A percentile compares a stretch with the other conserved stretches of the same genome.
phyloP scores from a whole-genome alignment of 2,888 invertebrate species.

The Torymus tubicola region DNA sequence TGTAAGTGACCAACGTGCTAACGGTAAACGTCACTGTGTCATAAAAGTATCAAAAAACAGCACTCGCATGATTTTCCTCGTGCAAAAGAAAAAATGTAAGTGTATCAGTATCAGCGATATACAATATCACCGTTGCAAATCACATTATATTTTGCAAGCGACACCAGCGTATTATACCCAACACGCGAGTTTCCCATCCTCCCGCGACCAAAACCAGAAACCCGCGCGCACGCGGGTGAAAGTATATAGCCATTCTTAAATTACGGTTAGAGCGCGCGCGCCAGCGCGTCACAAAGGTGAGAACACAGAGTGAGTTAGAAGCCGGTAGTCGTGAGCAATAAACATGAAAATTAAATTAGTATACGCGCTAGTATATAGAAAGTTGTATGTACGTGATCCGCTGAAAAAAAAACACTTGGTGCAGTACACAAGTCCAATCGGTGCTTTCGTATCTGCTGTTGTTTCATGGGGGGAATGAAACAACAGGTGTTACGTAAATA shows the following conservation, averaged over 20 bases:
- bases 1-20: too few species aligned
- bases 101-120: not conserved
- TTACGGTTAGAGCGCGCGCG: constrained; percentile 32
- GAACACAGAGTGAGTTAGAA: constrained; percentile 30
- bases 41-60: too few species aligned
- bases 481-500: constrained; percentile 18
- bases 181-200: constrained; percentile 33
- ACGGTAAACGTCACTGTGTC: too few species aligned
- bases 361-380: constrained; percentile 8
- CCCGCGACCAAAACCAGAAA: constrained; percentile 47
- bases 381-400: not conserved
- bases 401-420: constrained; percentile 5
- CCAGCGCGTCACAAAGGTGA: constrained; percentile 42
- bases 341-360: constrained; percentile 51
- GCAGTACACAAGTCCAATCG: constrained; percentile 20
- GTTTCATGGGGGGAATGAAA: constrained; percentile 3
- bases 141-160: constrained; percentile 35
- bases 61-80: not conserved
- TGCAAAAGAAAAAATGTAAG: not conserved
- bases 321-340: constrained; percentile 41
- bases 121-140: constrained; percentile 14
- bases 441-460: constrained; percentile 34
- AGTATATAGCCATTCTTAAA: constrained; percentile 46
- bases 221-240: constrained; percentile 44
- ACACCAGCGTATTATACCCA: not conserved